Evolutionary conservation across 2,888 invertebrate species (phyloP), one percentile per base, ranked within the genome.

Genomic region (Metacarcinus magister): DNA sequence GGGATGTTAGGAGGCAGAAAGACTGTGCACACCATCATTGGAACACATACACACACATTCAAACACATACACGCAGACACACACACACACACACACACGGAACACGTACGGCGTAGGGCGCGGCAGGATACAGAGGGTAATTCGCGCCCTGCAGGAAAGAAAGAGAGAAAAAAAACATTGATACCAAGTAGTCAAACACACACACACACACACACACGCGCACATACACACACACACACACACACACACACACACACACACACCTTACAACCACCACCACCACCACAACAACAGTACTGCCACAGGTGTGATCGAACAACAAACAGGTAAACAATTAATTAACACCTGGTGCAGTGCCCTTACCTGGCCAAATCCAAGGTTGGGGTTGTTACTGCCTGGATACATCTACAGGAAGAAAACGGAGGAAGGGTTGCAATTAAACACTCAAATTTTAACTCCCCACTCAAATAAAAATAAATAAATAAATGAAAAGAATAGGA

Each of bases 341-440:
- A 23, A 54, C 19, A 16, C 54, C 54, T 16, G 4, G 23, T 67
- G 67, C 67, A 0, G 13, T 67, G 54, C 16, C 32, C 82, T 82
- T 16, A 82, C 82, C 82, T 82, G 82, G 28, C 82, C 82, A 82
- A 82, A 82, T 28, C 82, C 82, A 32, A 82, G 82, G 32, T 10
- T 82, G 13, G 82, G 82, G 82, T 82, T 82, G 82, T 75, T 75
- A 28, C 82, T 82, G 28, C 82, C 82, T 28, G 82, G 82, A 16
- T 82, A 82, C 82, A 82, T 82, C 82, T 82, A 32, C 8, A 10
- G 28, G 2, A 23, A 32, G 32, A 82, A 28, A 32, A 4, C 8
- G 82, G 82, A 5, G 32, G 10, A 13, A 16, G 54, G 54, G 54
- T 23, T 23, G 67, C 4, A 67, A 23, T 19, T 19, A 67, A 67